Conservation (phyloP, 2,797 vertebrate genomes). For the Squalus acanthias region DNA sequence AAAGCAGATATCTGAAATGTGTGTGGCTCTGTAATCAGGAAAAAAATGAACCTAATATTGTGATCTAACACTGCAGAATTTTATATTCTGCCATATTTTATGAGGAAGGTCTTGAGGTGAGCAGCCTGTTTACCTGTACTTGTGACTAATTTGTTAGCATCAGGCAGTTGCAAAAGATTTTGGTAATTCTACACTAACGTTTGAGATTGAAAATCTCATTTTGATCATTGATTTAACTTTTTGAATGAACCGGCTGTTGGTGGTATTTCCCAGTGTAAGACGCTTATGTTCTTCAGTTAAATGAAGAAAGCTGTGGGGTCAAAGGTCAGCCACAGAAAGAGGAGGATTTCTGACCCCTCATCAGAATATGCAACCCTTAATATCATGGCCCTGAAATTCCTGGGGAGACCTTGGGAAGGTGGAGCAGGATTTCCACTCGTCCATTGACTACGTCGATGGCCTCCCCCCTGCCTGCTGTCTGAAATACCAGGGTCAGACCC, state of each 20-base stretch:
- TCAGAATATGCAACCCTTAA: neutral
- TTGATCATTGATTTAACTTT: neutral
- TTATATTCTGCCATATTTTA: neutral
- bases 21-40: neutral
- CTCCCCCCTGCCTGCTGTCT: neutral
- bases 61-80: neutral
- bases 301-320: neutral
- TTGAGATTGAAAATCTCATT: neutral
- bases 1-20: neutral
- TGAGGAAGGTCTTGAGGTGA: neutral
- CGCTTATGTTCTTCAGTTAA: neutral
- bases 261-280: neutral
- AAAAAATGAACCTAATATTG: neutral
- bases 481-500: neutral
- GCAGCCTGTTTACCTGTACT: neutral
- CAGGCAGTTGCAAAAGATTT: neutral
- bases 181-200: neutral
- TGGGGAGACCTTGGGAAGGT: neutral
- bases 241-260: neutral
- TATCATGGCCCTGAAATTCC: neutral
- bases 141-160: neutral
- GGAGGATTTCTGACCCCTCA: neutral
- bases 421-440: neutral
- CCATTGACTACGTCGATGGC: neutral
- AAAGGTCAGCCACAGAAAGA: no score